Evolutionary conservation across 1,140 invertebrate genomes (phyloP).

Genomic region (Drosophila teissieri): DNA sequence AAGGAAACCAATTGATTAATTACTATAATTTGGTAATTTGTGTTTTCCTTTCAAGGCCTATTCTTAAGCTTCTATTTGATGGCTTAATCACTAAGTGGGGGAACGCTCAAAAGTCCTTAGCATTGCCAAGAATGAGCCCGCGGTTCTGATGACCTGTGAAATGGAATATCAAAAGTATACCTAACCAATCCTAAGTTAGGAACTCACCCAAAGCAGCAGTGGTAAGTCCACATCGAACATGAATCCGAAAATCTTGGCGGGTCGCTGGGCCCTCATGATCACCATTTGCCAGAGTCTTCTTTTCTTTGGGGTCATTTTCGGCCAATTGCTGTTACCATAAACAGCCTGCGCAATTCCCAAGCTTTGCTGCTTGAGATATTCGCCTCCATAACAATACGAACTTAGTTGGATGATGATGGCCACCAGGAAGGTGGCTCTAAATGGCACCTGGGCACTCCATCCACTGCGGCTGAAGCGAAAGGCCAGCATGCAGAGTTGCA

Average conservation of each 20-base stretch:
- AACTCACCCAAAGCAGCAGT: slow-evolving; percentile 55
- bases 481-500: slow-evolving; percentile 56
- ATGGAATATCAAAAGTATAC: not conserved
- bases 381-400: slow-evolving; percentile 52
- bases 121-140: slow-evolving; percentile 53
- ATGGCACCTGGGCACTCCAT: slow-evolving; percentile 45
- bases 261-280: slow-evolving; percentile 49
- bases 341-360: slow-evolving; percentile 11
- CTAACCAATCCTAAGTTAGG: not conserved
- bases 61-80: not conserved
- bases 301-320: slow-evolving; percentile 4
- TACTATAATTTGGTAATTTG: too few relatives aligned
- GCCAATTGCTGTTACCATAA: slow-evolving; percentile 43
- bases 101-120: slow-evolving; percentile 39
- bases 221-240: slow-evolving; percentile 58
- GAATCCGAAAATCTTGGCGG: slow-evolving; percentile 27
- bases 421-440: slow-evolving; percentile 45
- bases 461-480: slow-evolving; percentile 46
- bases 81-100: not conserved
- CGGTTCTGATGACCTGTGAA: slow-evolving; percentile 39
- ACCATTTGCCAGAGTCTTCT: slow-evolving; percentile 37
- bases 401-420: slow-evolving; percentile 44
- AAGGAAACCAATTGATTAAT: too few relatives aligned
- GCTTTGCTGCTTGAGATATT: slow-evolving; percentile 54
- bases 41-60: too few relatives aligned